Conservation (phyloP, 1,140 invertebrate genomes). For the Temnothorax nylanderi region DNA sequence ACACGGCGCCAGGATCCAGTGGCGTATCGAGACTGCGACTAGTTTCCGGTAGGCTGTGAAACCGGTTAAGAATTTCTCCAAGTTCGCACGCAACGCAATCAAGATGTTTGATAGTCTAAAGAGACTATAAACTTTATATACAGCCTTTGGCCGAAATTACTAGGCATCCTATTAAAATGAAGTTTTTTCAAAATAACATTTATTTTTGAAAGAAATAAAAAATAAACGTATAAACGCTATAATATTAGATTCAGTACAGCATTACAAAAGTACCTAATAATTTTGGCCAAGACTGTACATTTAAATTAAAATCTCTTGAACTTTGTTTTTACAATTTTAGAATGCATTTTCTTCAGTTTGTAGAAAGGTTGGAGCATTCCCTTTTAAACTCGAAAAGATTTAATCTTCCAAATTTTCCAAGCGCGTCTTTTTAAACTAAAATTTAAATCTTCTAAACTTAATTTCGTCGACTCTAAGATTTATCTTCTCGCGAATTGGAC, state of each 20-base stretch:
- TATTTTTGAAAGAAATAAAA: too few relatives aligned
- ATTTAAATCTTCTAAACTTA: slow-evolving; percentile 3
- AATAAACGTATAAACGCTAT: too few relatives aligned
- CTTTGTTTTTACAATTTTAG: background rate
- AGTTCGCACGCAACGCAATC: background rate
- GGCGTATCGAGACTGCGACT: slow-evolving; percentile 33
- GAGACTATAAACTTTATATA: background rate
- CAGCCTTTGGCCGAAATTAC: too few relatives aligned
- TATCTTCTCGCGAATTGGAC: background rate
- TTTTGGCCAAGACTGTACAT: background rate
- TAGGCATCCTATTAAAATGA: too few relatives aligned
- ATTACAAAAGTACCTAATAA: too few relatives aligned
- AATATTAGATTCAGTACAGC: too few relatives aligned
- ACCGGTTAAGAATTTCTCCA: slow-evolving; percentile 36
- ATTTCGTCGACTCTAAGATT: background rate
- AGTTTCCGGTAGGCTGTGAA: slow-evolving; percentile 28
- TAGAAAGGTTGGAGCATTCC: background rate
- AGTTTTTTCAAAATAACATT: too few relatives aligned
- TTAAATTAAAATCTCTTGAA: background rate
- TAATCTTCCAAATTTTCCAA: background rate
- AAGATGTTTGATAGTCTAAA: background rate
- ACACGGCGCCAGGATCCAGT: slow-evolving; percentile 51
- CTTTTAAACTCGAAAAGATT: background rate
- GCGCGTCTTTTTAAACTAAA: background rate
- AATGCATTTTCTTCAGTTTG: background rate